Conservation (phyloP, 1,140 invertebrate genomes). For the Plectus sambesii region DNA sequence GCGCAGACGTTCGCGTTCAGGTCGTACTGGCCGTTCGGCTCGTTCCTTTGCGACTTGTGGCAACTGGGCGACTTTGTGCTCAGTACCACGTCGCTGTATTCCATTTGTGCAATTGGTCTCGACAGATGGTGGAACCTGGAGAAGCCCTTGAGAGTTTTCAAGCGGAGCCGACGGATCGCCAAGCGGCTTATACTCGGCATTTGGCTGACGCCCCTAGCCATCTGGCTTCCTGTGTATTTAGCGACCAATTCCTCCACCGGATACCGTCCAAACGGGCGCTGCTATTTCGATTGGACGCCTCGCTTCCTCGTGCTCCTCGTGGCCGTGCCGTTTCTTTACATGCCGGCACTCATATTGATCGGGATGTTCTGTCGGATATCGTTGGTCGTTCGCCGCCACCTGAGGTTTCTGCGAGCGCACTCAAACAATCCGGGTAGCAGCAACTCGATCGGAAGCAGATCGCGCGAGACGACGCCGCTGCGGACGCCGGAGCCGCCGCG, state of each 20-base stretch:
- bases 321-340: slow-evolving; percentile 4
- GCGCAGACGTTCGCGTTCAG: slow-evolving; percentile 1
- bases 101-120: slow-evolving; percentile 25
- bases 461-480: background rate
- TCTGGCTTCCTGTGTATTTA: slow-evolving; percentile 21
- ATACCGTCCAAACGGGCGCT: background rate
- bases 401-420: slow-evolving; percentile 19
- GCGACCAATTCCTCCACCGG: background rate
- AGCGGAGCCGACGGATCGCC: slow-evolving; percentile 15
- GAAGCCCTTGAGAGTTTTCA: slow-evolving; percentile 22
- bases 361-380: slow-evolving; percentile 23
- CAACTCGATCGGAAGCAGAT: background rate
- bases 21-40: slow-evolving; percentile 6
- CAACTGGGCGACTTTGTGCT: slow-evolving; percentile 19
- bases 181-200: slow-evolving; percentile 19
- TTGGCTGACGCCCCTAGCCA: slow-evolving; percentile 20
- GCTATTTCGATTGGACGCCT: slow-evolving; percentile 1
- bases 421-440: background rate
- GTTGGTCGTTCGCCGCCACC: slow-evolving; percentile 19
- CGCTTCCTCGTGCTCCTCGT: background rate
- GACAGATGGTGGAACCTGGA: slow-evolving; percentile 26
- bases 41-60: slow-evolving; percentile 17
- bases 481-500: background rate
- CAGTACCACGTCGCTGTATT: slow-evolving; percentile 22
- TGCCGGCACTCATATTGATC: slow-evolving; percentile 14